Conservation (phyloP, 2,113 vertebrate genomes). For the Apistogramma diplotaenia region DNA sequence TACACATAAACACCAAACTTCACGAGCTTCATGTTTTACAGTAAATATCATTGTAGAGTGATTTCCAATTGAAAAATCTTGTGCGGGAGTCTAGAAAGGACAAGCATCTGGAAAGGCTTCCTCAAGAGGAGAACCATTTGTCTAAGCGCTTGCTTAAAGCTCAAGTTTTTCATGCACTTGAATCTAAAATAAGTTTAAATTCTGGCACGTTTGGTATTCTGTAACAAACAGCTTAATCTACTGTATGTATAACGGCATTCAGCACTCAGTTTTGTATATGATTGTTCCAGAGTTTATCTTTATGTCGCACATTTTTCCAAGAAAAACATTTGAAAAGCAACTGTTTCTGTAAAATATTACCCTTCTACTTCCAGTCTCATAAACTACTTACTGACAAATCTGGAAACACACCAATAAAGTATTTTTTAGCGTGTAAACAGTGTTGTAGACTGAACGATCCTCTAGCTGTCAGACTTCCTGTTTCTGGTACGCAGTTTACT, state of each 20-base stretch:
- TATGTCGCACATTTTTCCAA: neutral
- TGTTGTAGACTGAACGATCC: neutral
- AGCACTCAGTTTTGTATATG: neutral
- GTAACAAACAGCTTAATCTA: neutral
- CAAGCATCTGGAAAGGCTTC: neutral
- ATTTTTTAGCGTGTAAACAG: neutral
- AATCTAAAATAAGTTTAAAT: neutral
- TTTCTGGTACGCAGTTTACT: neutral
- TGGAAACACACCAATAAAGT: conserved; percentile 1
- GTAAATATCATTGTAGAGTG: neutral
- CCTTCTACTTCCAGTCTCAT: neutral
- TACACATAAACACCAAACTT: neutral
- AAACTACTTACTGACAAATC: neutral
- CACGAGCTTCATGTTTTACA: neutral
- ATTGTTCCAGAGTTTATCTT: neutral
- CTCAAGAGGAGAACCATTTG: neutral
- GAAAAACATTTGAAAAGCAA: neutral
- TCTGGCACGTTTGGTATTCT: neutral
- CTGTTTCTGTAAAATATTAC: neutral
- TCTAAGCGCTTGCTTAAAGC: neutral
- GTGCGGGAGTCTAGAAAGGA: neutral
- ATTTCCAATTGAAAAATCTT: neutral
- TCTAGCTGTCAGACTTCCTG: conserved; percentile 28
- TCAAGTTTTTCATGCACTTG: neutral
- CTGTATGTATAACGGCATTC: neutral